Evolutionary conservation across 2,888 invertebrate species (phyloP).

Genomic region (Phytoseiulus persimilis): DNA sequence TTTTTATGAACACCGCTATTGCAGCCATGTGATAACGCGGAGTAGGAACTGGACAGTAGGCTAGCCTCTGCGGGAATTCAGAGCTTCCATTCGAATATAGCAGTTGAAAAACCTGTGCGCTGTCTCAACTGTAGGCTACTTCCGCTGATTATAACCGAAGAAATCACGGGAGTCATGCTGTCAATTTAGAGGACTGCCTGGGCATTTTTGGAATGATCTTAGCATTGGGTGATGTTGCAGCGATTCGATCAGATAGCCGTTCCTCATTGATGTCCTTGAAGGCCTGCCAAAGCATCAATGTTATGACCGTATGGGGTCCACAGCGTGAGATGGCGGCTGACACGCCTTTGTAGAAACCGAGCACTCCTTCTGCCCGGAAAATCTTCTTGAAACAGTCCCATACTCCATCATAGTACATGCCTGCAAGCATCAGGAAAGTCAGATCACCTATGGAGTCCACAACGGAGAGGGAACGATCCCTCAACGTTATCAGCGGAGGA

Average conservation of each 20-base stretch:
- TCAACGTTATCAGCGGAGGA: too few species aligned
- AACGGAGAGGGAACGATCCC: too few species aligned
- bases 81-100: too few species aligned
- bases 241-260: background rate
- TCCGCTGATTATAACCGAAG: too few species aligned
- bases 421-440: conserved; percentile 51
- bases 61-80: too few species aligned
- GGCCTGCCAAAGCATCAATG: conserved; percentile 75
- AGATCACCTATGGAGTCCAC: too few species aligned
- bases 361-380: conserved; percentile 63
- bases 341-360: conserved; percentile 80
- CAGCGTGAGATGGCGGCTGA: conserved; percentile 76
- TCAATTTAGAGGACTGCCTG: background rate
- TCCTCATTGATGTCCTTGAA: conserved; percentile 44
- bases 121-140: too few species aligned
- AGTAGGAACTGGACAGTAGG: too few species aligned
- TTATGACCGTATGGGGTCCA: conserved; percentile 80
- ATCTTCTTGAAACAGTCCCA: conserved; percentile 70
- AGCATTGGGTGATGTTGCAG: background rate
- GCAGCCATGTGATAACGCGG: too few species aligned
- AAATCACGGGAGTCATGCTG: background rate
- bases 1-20: too few species aligned
- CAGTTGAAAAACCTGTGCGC: too few species aligned
- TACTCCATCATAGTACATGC: conserved; percentile 60
- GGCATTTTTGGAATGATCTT: background rate